Conservation (phyloP, 2,797 vertebrate genomes). For the Molossus molossus region DNA sequence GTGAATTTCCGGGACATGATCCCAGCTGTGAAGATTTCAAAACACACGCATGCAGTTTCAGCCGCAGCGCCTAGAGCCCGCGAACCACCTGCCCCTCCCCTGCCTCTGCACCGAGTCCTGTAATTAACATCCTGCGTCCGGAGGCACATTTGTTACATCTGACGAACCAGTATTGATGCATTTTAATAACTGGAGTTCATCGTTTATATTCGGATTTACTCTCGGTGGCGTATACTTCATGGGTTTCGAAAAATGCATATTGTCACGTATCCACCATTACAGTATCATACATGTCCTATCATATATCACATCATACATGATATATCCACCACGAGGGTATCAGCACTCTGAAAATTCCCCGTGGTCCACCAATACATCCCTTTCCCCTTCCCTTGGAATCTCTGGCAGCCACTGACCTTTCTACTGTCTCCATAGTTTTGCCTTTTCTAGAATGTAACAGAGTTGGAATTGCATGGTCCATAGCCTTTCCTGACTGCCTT, state of each 20-base stretch:
- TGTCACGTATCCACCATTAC: not conserved
- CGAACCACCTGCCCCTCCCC: not conserved
- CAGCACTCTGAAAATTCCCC: not conserved
- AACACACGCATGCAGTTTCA: not conserved
- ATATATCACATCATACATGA: not conserved
- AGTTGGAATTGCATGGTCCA: not conserved
- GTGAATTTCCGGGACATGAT: conserved; percentile 4
- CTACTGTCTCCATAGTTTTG: not conserved
- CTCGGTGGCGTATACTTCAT: not conserved
- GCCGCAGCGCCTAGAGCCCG: not conserved
- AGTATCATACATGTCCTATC: not conserved
- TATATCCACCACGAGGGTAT: not conserved
- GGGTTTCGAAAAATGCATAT: not conserved
- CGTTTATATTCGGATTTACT: not conserved
- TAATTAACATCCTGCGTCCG: not conserved
- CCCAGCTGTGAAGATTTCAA: conserved; percentile 36
- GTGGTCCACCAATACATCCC: not conserved
- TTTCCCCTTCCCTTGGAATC: not conserved
- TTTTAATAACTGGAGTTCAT: not conserved
- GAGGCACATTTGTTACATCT: not conserved
- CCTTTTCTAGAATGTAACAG: not conserved
- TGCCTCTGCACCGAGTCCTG: too few relatives aligned
- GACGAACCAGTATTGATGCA: not conserved
- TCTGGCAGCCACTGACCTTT: not conserved
- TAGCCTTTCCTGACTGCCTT: not conserved